Conservation (phyloP, 2,113 vertebrate genomes). For the Mesitornis unicolor region DNA sequence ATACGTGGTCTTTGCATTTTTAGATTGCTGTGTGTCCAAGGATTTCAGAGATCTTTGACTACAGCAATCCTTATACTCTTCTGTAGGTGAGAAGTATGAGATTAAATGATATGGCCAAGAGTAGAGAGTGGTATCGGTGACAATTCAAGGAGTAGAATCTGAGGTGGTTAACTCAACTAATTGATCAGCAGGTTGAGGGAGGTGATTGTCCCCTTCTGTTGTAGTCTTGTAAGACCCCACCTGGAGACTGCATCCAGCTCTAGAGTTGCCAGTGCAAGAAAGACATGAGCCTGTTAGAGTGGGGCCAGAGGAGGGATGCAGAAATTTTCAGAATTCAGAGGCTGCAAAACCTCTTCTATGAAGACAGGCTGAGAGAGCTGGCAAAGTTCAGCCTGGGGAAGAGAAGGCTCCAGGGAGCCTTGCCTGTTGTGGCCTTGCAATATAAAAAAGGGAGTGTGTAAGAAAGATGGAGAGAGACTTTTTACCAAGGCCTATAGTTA, state of each 20-base stretch:
- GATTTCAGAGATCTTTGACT: background rate
- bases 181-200: background rate
- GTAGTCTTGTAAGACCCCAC: background rate
- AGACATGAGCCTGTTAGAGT: too few relatives aligned
- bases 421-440: background rate
- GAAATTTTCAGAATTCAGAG: too few relatives aligned
- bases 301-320: too few relatives aligned
- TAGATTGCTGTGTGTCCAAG: background rate
- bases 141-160: background rate
- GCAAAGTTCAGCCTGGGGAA: background rate
- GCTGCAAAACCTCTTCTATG: too few relatives aligned
- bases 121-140: background rate
- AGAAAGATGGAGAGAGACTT: background rate
- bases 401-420: background rate
- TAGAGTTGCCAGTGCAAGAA: background rate
- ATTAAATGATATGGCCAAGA: background rate
- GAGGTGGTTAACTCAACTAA: background rate
- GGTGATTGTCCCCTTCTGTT: background rate
- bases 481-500: too few relatives aligned
- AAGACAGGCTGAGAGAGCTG: background rate
- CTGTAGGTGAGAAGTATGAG: background rate
- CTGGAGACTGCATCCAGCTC: background rate
- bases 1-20: background rate
- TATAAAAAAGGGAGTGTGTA: background rate
- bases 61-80: background rate